Evolutionary conservation across 2,888 invertebrate species (phyloP).

Genomic region (Thymelicus acteon): DNA sequence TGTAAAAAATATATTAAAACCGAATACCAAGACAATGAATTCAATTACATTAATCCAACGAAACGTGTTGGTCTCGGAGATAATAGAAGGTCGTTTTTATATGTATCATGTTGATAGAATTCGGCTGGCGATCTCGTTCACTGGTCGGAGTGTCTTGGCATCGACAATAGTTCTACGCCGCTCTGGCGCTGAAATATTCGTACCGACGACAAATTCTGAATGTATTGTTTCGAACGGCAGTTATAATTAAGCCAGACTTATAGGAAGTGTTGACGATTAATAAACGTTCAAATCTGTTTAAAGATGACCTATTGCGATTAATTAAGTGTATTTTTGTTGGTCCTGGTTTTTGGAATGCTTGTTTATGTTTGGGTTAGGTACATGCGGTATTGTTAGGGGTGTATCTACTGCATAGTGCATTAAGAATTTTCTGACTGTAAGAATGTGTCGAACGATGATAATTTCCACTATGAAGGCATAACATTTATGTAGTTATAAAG

Average conservation of each 20-base stretch:
- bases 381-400: background rate
- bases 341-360: background rate
- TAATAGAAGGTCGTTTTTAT: conserved; percentile 73
- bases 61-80: conserved; percentile 66
- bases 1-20: background rate
- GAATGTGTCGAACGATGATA: background rate
- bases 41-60: conserved; percentile 42
- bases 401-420: background rate
- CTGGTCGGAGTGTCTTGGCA: conserved; percentile 69
- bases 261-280: conserved; percentile 24
- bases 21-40: conserved; percentile 16
- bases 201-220: conserved; percentile 48
- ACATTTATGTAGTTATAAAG: too few species aligned
- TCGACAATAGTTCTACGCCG: conserved; percentile 60
- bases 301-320: conserved; percentile 20
- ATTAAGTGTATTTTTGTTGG: conserved; percentile 7
- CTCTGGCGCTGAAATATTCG: conserved; percentile 48
- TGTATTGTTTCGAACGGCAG: conserved; percentile 39
- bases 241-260: conserved; percentile 32
- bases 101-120: conserved; percentile 76
- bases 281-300: conserved; percentile 17
- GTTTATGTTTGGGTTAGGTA: background rate
- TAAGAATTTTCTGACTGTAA: background rate
- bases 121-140: conserved; percentile 74
- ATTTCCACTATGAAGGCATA: background rate